phyloP scores from a whole-genome alignment of 2,797 vertebrate genomes.

The Xiphophorus birchmanni region DNA sequence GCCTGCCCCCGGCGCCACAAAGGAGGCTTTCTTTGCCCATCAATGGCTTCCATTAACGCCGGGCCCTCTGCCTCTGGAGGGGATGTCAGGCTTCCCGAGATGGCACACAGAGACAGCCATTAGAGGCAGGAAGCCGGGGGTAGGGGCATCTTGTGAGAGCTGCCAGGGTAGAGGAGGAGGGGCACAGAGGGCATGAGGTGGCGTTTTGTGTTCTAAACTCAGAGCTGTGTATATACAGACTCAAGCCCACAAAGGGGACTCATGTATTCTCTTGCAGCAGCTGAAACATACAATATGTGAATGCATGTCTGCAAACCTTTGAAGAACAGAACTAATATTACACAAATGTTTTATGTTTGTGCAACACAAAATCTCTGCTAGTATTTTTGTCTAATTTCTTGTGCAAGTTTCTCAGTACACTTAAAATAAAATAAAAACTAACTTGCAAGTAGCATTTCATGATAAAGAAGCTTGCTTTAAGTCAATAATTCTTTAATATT shows the following conservation, averaged over 20 bases:
- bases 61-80: conserved; percentile 76
- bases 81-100: conserved; percentile 82
- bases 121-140: conserved; percentile 83
- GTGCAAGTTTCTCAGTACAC: too few relatives aligned
- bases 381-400: too few relatives aligned
- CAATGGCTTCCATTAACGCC: conserved; percentile 83
- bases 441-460: too few relatives aligned
- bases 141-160: conserved; percentile 72
- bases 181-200: conserved; percentile 64
- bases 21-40: conserved; percentile 80
- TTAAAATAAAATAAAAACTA: too few relatives aligned
- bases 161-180: conserved; percentile 62
- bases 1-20: conserved; percentile 79
- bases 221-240: conserved; percentile 40
- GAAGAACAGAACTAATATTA: not conserved
- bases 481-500: too few relatives aligned
- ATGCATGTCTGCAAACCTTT: not conserved
- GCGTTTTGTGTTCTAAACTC: conserved; percentile 62
- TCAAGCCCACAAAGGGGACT: conserved; percentile 51
- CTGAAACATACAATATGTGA: conserved; percentile 11
- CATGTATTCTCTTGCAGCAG: conserved; percentile 50
- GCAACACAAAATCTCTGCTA: not conserved
- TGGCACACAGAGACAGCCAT: conserved; percentile 83
- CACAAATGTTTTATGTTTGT: not conserved
- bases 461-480: too few relatives aligned